Percentiles rank a stretch among this genome's conserved stretches.
Evolutionary conservation across 1,140 invertebrate genomes (phyloP).

Genomic region (Aphidius ervi): DNA sequence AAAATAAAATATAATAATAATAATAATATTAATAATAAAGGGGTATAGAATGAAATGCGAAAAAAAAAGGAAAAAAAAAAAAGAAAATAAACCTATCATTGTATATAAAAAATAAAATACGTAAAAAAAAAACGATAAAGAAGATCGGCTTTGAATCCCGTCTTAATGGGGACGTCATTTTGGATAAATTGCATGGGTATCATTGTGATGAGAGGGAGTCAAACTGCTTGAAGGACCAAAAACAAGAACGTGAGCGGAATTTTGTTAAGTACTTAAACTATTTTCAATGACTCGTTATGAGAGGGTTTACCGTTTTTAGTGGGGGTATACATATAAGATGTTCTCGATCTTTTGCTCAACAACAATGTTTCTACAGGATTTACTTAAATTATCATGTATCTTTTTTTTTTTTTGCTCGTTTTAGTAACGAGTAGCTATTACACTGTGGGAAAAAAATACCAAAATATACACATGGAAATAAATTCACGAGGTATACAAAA

Average conservation of each 20-base stretch:
- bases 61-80: constrained; percentile 5
- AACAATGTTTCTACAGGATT: too few relatives aligned
- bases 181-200: constrained; percentile 34
- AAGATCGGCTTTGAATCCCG: constrained; percentile 27
- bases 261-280: constrained; percentile 26
- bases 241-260: constrained; percentile 37
- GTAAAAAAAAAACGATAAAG: background rate
- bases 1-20: too few relatives aligned
- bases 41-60: background rate
- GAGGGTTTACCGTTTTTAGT: background rate
- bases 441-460: too few relatives aligned
- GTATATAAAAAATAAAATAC: too few relatives aligned
- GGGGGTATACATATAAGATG: background rate
- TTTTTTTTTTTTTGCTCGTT: background rate
- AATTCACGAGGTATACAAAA: too few relatives aligned
- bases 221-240: constrained; percentile 21
- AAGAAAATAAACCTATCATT: constrained; percentile 19
- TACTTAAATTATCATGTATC: background rate
- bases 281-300: constrained; percentile 16
- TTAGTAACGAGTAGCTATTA: too few relatives aligned
- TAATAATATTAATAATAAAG: too few relatives aligned
- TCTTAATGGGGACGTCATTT: constrained; percentile 36
- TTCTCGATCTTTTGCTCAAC: too few relatives aligned
- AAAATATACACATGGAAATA: too few relatives aligned
- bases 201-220: constrained; percentile 20